These are phyloP conservation scores for Pheosia tremula DNA, from an alignment of 2,888 invertebrate genomes.

Conservation along the genomic window DNA sequence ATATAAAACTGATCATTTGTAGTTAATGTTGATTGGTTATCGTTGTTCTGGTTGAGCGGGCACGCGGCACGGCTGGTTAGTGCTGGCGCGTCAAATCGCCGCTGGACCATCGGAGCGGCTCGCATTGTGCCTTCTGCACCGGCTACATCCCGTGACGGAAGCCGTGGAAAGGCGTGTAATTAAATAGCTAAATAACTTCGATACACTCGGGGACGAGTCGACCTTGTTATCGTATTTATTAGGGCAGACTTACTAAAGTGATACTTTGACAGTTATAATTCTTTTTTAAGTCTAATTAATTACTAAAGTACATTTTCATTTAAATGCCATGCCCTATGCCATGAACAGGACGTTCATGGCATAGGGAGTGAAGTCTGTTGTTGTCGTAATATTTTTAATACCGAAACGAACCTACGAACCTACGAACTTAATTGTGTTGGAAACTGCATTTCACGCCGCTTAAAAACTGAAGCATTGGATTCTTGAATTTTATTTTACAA, in stretches of 20 bases:
- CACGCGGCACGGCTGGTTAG: conserved; percentile 41
- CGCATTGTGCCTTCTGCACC: conserved; percentile 49
- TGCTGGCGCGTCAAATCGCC: conserved; percentile 53
- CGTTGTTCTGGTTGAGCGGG: conserved; percentile 47
- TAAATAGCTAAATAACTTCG: conserved; percentile 59
- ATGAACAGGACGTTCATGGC: too few species aligned
- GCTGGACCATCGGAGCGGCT: conserved; percentile 33
- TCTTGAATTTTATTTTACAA: conserved; percentile 47
- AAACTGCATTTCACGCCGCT: background rate
- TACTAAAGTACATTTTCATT: too few species aligned
- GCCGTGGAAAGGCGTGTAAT: conserved; percentile 70
- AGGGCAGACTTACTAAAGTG: background rate
- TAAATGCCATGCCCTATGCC: too few species aligned
- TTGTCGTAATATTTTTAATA: too few species aligned
- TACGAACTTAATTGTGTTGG: background rate
- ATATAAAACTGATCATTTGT: conserved; percentile 40
- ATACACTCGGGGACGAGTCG: conserved; percentile 39
- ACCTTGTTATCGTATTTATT: conserved; percentile 6
- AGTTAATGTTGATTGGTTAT: conserved; percentile 48
- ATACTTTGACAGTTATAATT: background rate
- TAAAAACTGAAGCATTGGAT: background rate
- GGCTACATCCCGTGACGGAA: conserved; percentile 65
- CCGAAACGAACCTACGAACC: too few species aligned
- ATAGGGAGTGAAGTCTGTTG: too few species aligned
- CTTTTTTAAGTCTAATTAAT: too few species aligned